Base-by-base conservation (phyloP, 2,113 vertebrate genomes). In the Xiphorhynchus elegans region DNA sequence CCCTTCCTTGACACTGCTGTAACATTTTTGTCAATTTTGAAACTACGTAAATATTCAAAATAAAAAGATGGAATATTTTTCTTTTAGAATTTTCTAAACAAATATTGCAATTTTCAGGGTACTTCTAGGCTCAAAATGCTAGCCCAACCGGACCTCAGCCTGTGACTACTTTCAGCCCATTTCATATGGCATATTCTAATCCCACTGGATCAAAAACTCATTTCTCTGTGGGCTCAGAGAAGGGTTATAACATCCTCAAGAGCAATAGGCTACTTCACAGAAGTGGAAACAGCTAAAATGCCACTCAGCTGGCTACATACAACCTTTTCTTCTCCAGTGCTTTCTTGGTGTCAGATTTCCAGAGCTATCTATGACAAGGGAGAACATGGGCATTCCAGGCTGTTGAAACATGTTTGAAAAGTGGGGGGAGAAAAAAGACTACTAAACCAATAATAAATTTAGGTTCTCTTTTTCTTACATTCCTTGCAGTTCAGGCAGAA, bases 311-410 rank as follows among this genome's bases (percentile, higher is more conserved):
- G 8, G 24, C 52, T 56, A 19, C 13, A 52, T 10, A 19, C 35
- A 49, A 14, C 21, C 3, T 76, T 72, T 44, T 39, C 10, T 72
- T 75, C n/a, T 69, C 19, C 47, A 53, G 5, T 18, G 7, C 5
- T 89, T 79, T 68, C 23, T 53, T 37, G 49, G 11, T 76, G 24
- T 49, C 2, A 0, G 11, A 26, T 89, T 86, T 75, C 47, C 42
- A 86, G 58, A 59, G 58, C 21, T 63, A 11, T 35, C n/a, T 23
- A 10, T 33, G n/a, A 63, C 28, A 72, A 28, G 39, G 37, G 58
- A 49, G 24, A 49, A 44, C 9, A 44, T 2, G 6, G 31, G 70
- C 17, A 29, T 42, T 33, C 6, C 17, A 72, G 0, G 0, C 8
- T 33, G 25, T 2, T 74, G 50, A 66, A 93, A 90, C 52, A 0